Percentiles rank a stretch among this genome's conserved stretches.
Conservation (phyloP, 2,888 invertebrate species). For the Fragum sueziense region DNA sequence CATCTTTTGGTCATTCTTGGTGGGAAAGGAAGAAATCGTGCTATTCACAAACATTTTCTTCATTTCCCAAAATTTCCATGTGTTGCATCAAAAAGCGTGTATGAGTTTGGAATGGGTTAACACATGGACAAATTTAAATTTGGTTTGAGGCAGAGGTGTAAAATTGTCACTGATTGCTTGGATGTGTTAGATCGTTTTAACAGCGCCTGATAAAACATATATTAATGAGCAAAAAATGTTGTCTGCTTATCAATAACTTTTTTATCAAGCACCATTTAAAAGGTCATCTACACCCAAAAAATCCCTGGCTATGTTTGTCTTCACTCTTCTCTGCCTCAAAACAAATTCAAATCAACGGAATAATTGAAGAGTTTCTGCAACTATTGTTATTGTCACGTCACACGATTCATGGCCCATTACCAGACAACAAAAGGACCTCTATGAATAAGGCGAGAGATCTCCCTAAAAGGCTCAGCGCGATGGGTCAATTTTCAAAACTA, state of each 20-base stretch:
- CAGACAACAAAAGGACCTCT: neutral
- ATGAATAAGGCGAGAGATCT: no score
- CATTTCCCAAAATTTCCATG: neutral
- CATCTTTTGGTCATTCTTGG: no score
- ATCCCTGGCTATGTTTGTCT: neutral
- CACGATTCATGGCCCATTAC: no score
- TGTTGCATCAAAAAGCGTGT: neutral
- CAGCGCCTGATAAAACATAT: neutral
- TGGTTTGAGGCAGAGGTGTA: neutral
- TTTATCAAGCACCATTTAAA: neutral
- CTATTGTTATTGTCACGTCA: no score
- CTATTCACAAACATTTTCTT: neutral
- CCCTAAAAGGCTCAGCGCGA: no score
- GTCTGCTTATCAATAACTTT: neutral
- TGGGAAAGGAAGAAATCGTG: constrained; percentile 2
- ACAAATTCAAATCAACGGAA: neutral
- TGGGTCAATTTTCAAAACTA: no score
- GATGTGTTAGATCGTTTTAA: neutral
- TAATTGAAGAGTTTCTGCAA: no score
- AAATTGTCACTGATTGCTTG: neutral
- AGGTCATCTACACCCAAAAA: neutral
- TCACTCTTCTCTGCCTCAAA: neutral
- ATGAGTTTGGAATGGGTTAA: neutral
- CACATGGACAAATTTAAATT: neutral
- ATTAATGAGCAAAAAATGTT: neutral